phyloP scores from a whole-genome alignment of 2,797 vertebrate species.

The Centropyge bicolor region DNA sequence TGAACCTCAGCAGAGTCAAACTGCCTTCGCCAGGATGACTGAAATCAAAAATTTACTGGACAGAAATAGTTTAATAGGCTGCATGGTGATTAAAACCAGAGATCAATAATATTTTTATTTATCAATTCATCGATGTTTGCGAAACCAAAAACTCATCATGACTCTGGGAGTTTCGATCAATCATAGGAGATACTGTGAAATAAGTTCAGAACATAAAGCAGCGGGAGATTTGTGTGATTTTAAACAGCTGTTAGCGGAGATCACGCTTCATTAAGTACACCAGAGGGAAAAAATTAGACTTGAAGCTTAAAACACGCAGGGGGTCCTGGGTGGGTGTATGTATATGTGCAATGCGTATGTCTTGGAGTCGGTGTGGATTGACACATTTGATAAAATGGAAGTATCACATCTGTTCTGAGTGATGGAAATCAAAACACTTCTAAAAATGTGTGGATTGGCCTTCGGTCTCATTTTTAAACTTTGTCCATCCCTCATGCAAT shows the following conservation, averaged over 20 bases:
- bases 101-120: too few relatives aligned
- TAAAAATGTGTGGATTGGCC: too few relatives aligned
- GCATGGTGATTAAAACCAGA: too few relatives aligned
- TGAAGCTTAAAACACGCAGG: constrained; percentile 11
- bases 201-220: constrained; percentile 6
- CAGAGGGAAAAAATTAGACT: background rate
- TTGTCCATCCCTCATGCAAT: too few relatives aligned
- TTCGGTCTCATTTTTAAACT: too few relatives aligned
- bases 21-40: background rate
- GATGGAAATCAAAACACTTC: too few relatives aligned
- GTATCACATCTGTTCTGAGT: background rate
- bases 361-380: constrained; percentile 1
- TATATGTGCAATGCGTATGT: background rate
- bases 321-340: background rate
- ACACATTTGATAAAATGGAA: constrained; percentile 21
- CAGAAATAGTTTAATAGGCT: background rate
- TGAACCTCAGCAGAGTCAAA: background rate
- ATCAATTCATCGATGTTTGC: background rate
- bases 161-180: background rate
- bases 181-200: background rate
- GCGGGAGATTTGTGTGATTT: background rate
- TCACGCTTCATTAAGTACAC: background rate
- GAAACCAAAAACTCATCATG: background rate
- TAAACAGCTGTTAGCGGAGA: background rate
- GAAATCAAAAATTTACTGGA: background rate